Evolutionary conservation across 2,888 invertebrate genomes (phyloP).

Genomic region (Patella caerulea): DNA sequence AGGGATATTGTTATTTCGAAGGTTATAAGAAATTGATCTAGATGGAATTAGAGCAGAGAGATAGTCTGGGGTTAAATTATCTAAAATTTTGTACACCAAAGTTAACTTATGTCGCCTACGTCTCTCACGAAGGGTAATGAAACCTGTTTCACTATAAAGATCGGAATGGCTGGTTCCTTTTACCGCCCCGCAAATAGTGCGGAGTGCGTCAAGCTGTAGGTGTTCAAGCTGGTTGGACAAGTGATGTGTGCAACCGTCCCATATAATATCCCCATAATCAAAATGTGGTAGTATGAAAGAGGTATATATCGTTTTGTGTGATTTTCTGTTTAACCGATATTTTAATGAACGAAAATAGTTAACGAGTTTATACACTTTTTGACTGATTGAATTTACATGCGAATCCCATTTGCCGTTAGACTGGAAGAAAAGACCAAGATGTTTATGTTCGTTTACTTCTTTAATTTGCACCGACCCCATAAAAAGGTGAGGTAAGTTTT

Average conservation of each 20-base stretch:
- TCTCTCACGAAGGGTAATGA: neutral
- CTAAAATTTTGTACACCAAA: neutral
- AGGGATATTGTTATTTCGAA: neutral
- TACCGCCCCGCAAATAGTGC: neutral
- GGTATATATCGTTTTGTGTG: neutral
- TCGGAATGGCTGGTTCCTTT: neutral
- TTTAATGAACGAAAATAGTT: neutral
- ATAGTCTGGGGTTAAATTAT: neutral
- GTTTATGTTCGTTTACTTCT: neutral
- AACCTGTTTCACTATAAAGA: neutral
- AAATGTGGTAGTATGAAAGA: neutral
- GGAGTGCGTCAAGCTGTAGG: neutral
- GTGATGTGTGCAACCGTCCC: neutral
- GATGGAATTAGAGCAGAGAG: neutral
- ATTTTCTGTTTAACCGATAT: neutral
- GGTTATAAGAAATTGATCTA: neutral
- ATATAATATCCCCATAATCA: neutral
- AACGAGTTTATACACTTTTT: neutral
- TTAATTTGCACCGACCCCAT: too few relatives aligned
- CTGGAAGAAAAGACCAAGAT: neutral
- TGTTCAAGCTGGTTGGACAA: neutral
- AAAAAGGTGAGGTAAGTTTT: too few relatives aligned
- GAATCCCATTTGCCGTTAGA: neutral
- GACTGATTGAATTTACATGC: neutral
- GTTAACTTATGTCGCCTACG: neutral